These are phyloP conservation scores for Echinops telfairi DNA, from an alignment of 2,113 vertebrate species.

Conservation along the genomic window DNA sequence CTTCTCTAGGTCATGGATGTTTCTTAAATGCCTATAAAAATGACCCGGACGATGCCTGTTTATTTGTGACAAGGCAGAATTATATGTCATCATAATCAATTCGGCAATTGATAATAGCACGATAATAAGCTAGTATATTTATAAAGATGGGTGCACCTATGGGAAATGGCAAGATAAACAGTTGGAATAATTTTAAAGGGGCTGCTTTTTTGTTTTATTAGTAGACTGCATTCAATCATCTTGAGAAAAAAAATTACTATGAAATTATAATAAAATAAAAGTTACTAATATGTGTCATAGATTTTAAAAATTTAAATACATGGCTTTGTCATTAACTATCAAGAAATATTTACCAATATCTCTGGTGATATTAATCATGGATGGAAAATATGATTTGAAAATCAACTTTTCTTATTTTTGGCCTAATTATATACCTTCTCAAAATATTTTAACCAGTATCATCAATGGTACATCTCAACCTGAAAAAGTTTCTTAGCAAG, in stretches of 20 bases:
- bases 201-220: neutral
- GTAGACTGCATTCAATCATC: neutral
- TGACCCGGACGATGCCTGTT: constrained; percentile 57
- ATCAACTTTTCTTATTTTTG: neutral
- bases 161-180: constrained; percentile 27
- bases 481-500: neutral
- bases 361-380: neutral
- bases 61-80: constrained; percentile 17
- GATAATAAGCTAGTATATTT: constrained; percentile 50
- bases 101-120: constrained; percentile 52
- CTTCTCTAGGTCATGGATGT: constrained; percentile 66
- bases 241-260: neutral
- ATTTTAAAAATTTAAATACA: neutral
- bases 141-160: neutral
- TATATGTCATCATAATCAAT: constrained; percentile 63
- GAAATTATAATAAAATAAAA: neutral
- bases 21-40: constrained; percentile 15
- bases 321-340: neutral
- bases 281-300: neutral
- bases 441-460: neutral
- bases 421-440: constrained; percentile 46
- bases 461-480: neutral
- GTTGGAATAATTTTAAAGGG: constrained; percentile 34
- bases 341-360: neutral
- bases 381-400: neutral